phyloP scores from a whole-genome alignment of 2,797 vertebrate genomes.

The Pelodytes ibericus region DNA sequence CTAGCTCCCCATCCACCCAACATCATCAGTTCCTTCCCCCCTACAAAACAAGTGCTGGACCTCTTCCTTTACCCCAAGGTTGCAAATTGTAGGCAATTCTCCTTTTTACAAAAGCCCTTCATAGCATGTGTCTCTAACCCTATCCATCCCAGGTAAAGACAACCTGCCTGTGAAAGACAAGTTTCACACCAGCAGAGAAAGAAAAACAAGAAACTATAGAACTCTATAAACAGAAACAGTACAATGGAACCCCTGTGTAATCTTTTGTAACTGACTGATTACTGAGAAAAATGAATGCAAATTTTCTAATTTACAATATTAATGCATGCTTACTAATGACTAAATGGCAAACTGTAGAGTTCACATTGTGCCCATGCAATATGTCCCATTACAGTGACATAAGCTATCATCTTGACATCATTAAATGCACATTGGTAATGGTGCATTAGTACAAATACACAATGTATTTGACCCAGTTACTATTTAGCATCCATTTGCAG shows the following conservation, averaged over 20 bases:
- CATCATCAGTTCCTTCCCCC: too few relatives aligned
- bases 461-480: constrained; percentile 47
- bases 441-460: constrained; percentile 49
- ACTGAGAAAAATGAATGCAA: constrained; percentile 5
- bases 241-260: background rate
- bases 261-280: background rate
- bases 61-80: too few relatives aligned
- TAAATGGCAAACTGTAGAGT: constrained; percentile 17
- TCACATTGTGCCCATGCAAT: constrained; percentile 1
- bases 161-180: too few relatives aligned
- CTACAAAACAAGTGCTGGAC: too few relatives aligned
- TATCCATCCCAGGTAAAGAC: too few relatives aligned
- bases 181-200: too few relatives aligned
- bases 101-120: too few relatives aligned
- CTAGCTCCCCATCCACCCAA: too few relatives aligned
- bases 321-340: constrained; percentile 30
- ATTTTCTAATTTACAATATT: constrained; percentile 32
- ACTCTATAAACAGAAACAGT: too few relatives aligned
- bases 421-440: constrained; percentile 38
- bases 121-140: too few relatives aligned
- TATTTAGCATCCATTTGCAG: constrained; percentile 32
- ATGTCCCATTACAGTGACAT: constrained; percentile 29
- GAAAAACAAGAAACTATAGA: too few relatives aligned
- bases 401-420: constrained; percentile 37
- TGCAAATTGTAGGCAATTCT: too few relatives aligned